A percentile compares a stretch with the other conserved stretches of the same genome.
These are phyloP conservation scores for Drosophila dunni DNA, from an alignment of 1,140 invertebrate genomes.

Conservation along the genomic window DNA sequence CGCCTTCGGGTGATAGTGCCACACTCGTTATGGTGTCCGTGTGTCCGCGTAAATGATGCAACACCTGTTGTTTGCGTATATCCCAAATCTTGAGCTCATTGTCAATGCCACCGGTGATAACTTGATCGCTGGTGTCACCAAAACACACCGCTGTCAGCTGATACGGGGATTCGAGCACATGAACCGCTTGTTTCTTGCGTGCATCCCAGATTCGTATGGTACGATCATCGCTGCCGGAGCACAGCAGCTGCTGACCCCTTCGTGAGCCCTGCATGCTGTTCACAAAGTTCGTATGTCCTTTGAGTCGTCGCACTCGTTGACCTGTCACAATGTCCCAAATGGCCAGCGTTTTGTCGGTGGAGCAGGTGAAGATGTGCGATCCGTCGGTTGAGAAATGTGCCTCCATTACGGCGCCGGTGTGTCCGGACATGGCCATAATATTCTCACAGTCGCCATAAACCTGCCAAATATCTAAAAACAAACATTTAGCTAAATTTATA, in stretches of 20 bases:
- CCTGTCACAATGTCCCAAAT: constrained; percentile 97
- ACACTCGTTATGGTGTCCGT: constrained; percentile 98
- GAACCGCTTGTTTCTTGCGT: constrained; percentile 91
- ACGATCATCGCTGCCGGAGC: constrained; percentile 97
- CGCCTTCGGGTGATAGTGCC: constrained; percentile 96
- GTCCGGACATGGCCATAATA: constrained; percentile 95
- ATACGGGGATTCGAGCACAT: constrained; percentile 93
- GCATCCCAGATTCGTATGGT: constrained; percentile 96
- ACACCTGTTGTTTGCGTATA: constrained; percentile 94
- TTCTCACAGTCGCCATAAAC: constrained; percentile 99
- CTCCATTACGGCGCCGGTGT: constrained; percentile 98
- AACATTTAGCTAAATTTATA: neutral
- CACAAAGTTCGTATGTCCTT: constrained; percentile 95
- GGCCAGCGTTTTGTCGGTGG: constrained; percentile 97
- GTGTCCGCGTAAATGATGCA: constrained; percentile 94
- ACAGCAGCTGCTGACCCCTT: constrained; percentile 94
- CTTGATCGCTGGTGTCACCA: constrained; percentile 97
- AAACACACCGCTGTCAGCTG: constrained; percentile 96
- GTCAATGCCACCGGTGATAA: constrained; percentile 96
- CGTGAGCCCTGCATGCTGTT: constrained; percentile 93
- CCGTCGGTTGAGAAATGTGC: constrained; percentile 98
- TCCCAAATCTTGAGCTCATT: constrained; percentile 99
- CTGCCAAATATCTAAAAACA: constrained; percentile 94
- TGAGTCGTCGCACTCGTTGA: constrained; percentile 94
- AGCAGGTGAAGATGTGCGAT: constrained; percentile 94